Percentiles rank a stretch among this genome's conserved stretches.
These are phyloP conservation scores for Temnothorax ravouxi DNA, from an alignment of 2,888 invertebrate genomes.

Conservation along the genomic window DNA sequence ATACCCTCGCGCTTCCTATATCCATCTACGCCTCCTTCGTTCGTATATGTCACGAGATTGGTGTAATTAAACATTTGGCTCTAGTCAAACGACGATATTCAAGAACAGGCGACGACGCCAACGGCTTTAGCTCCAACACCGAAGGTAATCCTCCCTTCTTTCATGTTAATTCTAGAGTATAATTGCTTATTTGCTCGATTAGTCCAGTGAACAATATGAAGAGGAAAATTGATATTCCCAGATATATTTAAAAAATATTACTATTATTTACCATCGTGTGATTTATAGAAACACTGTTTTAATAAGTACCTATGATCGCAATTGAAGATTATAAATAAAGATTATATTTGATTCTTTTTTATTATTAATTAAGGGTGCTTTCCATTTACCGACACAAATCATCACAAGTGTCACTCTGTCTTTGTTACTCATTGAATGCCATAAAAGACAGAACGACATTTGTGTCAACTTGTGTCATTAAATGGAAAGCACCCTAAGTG, in stretches of 20 bases:
- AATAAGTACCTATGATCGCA: neutral
- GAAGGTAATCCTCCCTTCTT: constrained; percentile 77
- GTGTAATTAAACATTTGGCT: constrained; percentile 61
- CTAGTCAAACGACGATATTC: constrained; percentile 82
- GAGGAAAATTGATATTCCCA: neutral
- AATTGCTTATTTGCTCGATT: neutral
- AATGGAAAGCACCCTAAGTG: too few relatives aligned
- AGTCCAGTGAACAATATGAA: neutral
- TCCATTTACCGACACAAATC: too few relatives aligned
- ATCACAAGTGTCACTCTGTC: too few relatives aligned
- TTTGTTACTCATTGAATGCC: too few relatives aligned
- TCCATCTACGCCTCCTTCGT: neutral
- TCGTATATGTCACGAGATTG: neutral
- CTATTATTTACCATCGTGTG: neutral
- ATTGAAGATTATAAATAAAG: neutral
- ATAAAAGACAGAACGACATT: too few relatives aligned
- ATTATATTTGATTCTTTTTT: neutral
- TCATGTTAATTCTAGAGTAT: neutral
- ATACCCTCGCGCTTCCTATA: neutral
- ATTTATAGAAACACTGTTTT: neutral
- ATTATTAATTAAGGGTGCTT: neutral
- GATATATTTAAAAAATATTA: neutral
- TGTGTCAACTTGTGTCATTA: too few relatives aligned
- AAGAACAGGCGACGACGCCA: constrained; percentile 82
- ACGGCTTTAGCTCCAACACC: constrained; percentile 80